Base-by-base conservation (phyloP, 2,113 vertebrate genomes). In the Gobius niger region DNA sequence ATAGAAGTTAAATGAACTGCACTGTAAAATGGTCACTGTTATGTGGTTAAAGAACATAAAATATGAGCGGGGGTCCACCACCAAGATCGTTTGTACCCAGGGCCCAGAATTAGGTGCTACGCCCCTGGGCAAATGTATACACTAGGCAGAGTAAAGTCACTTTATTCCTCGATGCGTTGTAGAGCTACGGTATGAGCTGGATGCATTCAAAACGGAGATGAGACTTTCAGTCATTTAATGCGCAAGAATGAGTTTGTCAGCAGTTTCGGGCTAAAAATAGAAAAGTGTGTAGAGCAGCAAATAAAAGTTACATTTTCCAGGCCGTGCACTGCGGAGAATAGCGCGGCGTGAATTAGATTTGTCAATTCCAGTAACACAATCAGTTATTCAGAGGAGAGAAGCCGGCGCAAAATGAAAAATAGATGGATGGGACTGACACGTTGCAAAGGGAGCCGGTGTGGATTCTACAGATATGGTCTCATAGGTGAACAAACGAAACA, bases 191-290 rank as follows among this genome's bases (percentile, higher is more conserved):
- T 50, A 50, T 50, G 14, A 15, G 7, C 7, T 50, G 24, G 24
- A 34, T 70, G 63, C 67, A 78, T 70, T 63, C 82, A 86, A 70
- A 68, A 16, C 40, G 76, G 61, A 73, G 75, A 85, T 84, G 72
- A 82, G 81, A 83, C 44, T 71, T 88, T 81, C 74, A 82, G 77
- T 65, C 61, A 68, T 69, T 83, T 40, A 47, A 24, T 63, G 79
- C 78, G 76, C 62, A 76, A 70, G 78, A 81, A 80, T 60, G 57
- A 70, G 34, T 63, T 44, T n/a, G 70, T 80, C 73, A 78, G 70
- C 78, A 70, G 76, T 67, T 75, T 82, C 76, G n/a, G 1, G 78
- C 68, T 90, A 84, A 88, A 87, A 87, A 84, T 85, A 89, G 70
- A 24, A 34, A 18, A 72, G 72, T 72, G 57, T 71, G 68, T 13